Percentiles rank a stretch among this genome's conserved stretches.
Evolutionary conservation across 2,797 vertebrate species (phyloP).

Genomic region (Tamandua tetradactyla): DNA sequence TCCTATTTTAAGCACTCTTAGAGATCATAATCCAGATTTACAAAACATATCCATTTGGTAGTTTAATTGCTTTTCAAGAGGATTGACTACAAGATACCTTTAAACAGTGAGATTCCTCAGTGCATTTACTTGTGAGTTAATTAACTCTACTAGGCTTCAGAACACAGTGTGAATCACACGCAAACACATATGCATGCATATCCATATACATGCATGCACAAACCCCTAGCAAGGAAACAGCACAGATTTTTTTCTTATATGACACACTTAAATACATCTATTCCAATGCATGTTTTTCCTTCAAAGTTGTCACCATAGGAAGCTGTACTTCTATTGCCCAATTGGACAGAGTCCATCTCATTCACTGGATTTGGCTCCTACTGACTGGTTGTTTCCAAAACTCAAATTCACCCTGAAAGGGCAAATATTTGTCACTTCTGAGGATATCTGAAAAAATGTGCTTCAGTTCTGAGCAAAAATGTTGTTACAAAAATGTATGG

Average conservation of each 20-base stretch:
- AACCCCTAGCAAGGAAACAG: not conserved
- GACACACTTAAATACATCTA: fast-evolving
- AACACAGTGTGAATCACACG: not conserved
- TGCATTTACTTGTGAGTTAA: not conserved
- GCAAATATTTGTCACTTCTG: not conserved
- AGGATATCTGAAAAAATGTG: not conserved
- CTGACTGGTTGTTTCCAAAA: not conserved
- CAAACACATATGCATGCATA: too few species aligned
- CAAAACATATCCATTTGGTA: fast-evolving
- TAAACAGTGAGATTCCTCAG: not conserved
- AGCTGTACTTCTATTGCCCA: fast-evolving
- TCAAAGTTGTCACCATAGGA: not conserved
- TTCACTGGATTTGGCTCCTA: too few species aligned
- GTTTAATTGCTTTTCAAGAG: not conserved
- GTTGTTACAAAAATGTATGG: not conserved
- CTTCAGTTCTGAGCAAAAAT: not conserved
- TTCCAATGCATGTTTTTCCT: fast-evolving
- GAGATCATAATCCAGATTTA: too few species aligned
- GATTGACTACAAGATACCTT: not conserved
- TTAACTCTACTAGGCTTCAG: not conserved
- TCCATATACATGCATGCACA: not conserved
- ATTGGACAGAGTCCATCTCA: fast-evolving
- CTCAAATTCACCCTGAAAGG: not conserved
- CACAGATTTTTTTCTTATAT: not conserved
- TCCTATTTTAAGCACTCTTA: not conserved